Evolutionary conservation across 1,140 invertebrate genomes (phyloP).

Genomic region (Akabosia matsudoensis): DNA sequence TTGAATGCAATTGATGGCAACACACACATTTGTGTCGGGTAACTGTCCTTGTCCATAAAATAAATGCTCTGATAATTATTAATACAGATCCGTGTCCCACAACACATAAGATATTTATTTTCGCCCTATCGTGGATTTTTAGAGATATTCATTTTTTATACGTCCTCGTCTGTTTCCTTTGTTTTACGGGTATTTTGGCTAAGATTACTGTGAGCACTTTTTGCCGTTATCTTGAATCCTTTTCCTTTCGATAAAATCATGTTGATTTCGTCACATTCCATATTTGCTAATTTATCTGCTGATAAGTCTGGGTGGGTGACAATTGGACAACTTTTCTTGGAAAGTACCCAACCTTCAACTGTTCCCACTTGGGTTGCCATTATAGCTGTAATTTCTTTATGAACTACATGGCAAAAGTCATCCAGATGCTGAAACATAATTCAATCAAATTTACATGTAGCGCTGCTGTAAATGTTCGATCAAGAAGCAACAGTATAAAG

Average conservation of each 20-base stretch:
- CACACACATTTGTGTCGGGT: no score
- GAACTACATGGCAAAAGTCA: conserved; percentile 15
- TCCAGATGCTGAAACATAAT: conserved; percentile 4
- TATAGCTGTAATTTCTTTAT: neutral
- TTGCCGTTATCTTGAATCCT: neutral
- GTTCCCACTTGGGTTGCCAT: neutral
- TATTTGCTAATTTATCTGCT: neutral
- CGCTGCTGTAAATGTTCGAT: neutral
- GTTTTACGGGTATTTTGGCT: no score
- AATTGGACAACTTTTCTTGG: neutral
- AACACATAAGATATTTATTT: no score
- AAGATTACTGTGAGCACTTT: no score
- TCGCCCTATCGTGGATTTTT: no score
- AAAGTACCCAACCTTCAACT: neutral
- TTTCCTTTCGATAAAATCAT: neutral
- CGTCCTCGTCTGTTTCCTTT: no score
- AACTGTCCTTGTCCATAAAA: no score
- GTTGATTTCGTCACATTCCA: neutral
- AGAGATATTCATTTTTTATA: no score
- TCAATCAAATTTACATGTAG: neutral
- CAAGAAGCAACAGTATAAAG: no score
- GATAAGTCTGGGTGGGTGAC: neutral
- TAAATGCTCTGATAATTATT: no score
- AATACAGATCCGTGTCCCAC: no score
- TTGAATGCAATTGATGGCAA: conserved; percentile 16